phyloP scores from a whole-genome alignment of 2,797 vertebrate genomes.

The Sebastes steindachneri region DNA sequence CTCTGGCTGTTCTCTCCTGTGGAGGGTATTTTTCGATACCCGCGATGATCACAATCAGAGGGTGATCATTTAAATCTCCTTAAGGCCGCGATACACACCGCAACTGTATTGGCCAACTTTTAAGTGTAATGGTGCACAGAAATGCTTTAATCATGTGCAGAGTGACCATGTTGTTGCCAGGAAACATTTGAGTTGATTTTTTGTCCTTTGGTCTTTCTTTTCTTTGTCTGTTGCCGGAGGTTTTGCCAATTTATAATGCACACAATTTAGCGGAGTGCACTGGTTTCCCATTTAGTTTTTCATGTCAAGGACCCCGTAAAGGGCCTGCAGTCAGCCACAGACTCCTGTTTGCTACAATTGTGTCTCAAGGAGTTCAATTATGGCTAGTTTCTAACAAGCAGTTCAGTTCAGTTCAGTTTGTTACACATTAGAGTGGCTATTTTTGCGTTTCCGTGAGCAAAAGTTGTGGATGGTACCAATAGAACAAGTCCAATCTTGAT shows the following conservation, averaged over 20 bases:
- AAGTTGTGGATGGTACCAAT: no score
- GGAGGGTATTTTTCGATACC: neutral
- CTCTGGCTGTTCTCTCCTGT: neutral
- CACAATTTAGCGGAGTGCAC: neutral
- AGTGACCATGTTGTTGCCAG: conserved; percentile 29
- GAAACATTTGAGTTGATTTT: conserved; percentile 40
- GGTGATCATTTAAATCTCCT: conserved; percentile 47
- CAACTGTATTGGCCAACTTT: conserved; percentile 18
- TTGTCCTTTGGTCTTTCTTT: neutral
- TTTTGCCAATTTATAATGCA: neutral
- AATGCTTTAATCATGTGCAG: conserved; percentile 37
- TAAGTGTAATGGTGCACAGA: conserved; percentile 37
- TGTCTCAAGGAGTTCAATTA: conserved; percentile 2
- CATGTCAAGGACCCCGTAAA: neutral
- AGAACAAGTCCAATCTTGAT: no score
- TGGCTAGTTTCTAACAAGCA: neutral
- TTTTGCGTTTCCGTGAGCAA: no score
- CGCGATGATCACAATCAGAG: conserved; percentile 25
- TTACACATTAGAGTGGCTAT: neutral
- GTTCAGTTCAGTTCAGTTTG: neutral
- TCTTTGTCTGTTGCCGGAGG: conserved; percentile 10
- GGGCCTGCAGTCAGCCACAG: neutral
- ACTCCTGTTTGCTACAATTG: neutral
- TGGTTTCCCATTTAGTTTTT: neutral
- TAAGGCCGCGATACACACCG: conserved; percentile 3